Conservation (phyloP, 2,888 invertebrate genomes). For the Cheilosia grossa region DNA sequence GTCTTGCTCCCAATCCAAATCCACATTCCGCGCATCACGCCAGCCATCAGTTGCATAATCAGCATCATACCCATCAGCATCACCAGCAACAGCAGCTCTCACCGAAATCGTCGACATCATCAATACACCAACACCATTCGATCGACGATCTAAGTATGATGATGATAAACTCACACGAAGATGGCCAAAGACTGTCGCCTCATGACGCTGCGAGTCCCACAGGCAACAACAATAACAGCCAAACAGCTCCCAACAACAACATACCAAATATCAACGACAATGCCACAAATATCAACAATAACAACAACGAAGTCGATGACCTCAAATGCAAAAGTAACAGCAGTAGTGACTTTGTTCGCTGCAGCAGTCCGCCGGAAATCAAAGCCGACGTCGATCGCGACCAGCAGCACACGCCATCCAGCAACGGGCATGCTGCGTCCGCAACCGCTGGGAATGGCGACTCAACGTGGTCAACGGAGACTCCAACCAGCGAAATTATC, state of each 20-base stretch:
- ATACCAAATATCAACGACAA: conserved; percentile 64
- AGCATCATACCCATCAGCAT: conserved; percentile 50
- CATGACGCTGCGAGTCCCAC: conserved; percentile 25
- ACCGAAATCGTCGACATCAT: conserved; percentile 55
- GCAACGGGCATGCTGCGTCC: conserved; percentile 37
- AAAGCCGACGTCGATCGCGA: conserved; percentile 54
- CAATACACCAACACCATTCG: conserved; percentile 53
- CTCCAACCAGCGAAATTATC: conserved; percentile 62
- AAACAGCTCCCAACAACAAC: conserved; percentile 53
- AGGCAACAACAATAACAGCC: conserved; percentile 42
- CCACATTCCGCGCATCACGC: conserved; percentile 37
- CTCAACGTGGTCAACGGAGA: conserved; percentile 65
- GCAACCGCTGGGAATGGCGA: conserved; percentile 49
- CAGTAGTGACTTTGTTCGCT: conserved; percentile 40
- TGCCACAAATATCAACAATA: conserved; percentile 30
- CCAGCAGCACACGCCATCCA: conserved; percentile 61
- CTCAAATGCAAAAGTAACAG: conserved; percentile 55
- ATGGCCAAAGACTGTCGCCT: conserved; percentile 43
- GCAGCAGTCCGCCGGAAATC: conserved; percentile 44
- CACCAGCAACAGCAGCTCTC: conserved; percentile 44
- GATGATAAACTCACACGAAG: conserved; percentile 57
- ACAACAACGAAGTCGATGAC: conserved; percentile 49
- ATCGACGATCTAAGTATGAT: conserved; percentile 65
- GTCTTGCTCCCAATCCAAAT: conserved; percentile 18
- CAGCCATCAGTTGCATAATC: conserved; percentile 44